These are phyloP conservation scores for Thymelicus sylvestris DNA, from an alignment of 2,888 invertebrate species.

Conservation along the genomic window DNA sequence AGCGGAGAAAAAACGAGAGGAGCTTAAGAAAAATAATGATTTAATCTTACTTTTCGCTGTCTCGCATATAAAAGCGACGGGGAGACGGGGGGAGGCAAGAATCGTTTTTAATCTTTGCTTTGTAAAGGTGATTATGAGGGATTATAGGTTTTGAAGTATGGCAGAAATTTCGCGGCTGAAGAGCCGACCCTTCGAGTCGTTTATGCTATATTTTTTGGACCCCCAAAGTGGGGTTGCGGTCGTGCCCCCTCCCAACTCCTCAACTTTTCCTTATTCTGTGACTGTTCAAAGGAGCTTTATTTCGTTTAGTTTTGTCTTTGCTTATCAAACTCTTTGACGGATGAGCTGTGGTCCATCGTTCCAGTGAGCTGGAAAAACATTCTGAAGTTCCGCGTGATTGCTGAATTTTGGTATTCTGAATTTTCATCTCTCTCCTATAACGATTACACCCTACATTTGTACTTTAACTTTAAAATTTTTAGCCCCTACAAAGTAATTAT, in stretches of 20 bases:
- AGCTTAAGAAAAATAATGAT: conserved; percentile 86
- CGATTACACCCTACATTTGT: too few relatives aligned
- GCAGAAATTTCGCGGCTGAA: conserved; percentile 80
- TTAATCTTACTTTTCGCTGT: conserved; percentile 84
- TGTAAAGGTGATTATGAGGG: conserved; percentile 86
- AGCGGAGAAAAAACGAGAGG: conserved; percentile 78
- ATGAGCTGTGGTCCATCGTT: conserved; percentile 60
- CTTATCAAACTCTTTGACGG: conserved; percentile 45
- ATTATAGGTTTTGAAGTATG: conserved; percentile 86
- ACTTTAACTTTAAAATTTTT: too few relatives aligned
- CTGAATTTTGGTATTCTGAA: neutral
- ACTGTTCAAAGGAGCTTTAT: conserved; percentile 79
- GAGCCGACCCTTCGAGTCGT: conserved; percentile 72
- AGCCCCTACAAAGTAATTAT: too few relatives aligned
- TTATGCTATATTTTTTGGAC: conserved; percentile 80
- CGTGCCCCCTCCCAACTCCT: conserved; percentile 65
- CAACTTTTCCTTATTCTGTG: conserved; percentile 78
- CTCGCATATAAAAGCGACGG: conserved; percentile 81
- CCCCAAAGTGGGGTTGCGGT: conserved; percentile 76
- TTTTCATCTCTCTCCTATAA: neutral
- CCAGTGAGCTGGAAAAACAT: conserved; percentile 2
- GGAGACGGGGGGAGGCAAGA: conserved; percentile 68
- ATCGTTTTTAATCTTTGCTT: conserved; percentile 86
- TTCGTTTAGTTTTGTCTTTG: conserved; percentile 70
- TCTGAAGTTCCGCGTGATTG: neutral